Percentiles rank a stretch among this genome's conserved stretches.
Conservation (phyloP, 2,888 invertebrate genomes). For the Drosophila sordidula region DNA sequence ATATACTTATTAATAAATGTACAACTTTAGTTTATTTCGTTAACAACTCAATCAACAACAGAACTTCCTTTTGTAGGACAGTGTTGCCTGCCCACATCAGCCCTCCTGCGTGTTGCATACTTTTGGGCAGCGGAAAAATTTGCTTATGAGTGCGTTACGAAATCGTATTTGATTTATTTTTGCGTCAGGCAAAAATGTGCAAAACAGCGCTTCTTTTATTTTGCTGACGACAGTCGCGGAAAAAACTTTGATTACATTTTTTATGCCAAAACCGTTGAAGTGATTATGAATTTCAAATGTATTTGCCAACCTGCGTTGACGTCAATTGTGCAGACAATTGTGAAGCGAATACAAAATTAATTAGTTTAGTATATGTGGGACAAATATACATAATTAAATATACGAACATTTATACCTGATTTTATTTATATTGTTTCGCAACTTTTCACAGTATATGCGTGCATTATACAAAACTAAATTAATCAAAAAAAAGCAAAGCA, state of each 20-base stretch:
- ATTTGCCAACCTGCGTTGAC: slow-evolving; percentile 6
- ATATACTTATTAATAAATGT: too few relatives aligned
- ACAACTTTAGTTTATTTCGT: too few relatives aligned
- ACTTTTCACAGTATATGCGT: not conserved
- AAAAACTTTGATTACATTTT: slow-evolving; percentile 18
- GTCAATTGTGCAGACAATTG: slow-evolving; percentile 7
- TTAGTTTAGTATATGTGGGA: not conserved
- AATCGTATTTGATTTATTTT: slow-evolving; percentile 65
- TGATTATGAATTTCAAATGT: not conserved
- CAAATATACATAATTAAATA: not conserved
- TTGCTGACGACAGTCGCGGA: slow-evolving; percentile 13
- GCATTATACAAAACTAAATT: not conserved
- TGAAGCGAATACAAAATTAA: not conserved
- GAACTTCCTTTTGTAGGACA: slow-evolving; percentile 17
- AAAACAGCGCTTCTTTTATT: slow-evolving; percentile 18
- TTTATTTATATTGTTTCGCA: not conserved
- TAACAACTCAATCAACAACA: not conserved
- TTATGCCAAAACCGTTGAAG: not conserved
- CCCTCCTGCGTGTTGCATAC: slow-evolving; percentile 49
- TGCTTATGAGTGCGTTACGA: slow-evolving; percentile 34
- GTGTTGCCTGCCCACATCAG: slow-evolving; percentile 9
- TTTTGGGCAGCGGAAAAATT: slow-evolving; percentile 37
- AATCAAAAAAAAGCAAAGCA: not conserved
- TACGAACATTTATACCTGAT: not conserved
- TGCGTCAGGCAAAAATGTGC: slow-evolving; percentile 19